These are phyloP conservation scores for Oikopleura dioica DNA, from an alignment of 23 tunicate species.

Conservation along the genomic window DNA sequence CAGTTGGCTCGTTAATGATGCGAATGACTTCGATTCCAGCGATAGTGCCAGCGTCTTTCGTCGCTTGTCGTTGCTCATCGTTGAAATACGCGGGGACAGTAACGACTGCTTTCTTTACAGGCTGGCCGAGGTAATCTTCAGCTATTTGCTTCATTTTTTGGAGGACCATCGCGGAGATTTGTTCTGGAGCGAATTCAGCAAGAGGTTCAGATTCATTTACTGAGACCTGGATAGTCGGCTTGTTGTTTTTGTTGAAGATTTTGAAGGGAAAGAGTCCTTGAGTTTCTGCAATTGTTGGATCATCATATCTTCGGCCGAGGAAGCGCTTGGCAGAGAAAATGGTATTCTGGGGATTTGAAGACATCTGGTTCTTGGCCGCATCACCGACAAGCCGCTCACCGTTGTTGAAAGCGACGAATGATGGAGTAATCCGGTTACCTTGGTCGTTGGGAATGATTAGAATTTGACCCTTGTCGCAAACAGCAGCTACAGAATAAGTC, in stretches of 20 bases:
- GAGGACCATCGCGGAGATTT: conserved; percentile 89
- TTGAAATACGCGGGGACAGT: conserved; percentile 96
- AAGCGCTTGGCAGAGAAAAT: conserved; percentile 85
- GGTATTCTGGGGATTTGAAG: conserved; percentile 77
- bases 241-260: conserved; percentile 25
- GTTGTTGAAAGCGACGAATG: conserved; percentile 53
- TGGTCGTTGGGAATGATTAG: conserved; percentile 72
- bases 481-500: conserved; percentile 43
- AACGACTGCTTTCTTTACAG: conserved; percentile 83
- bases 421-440: conserved; percentile 62
- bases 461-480: conserved; percentile 53
- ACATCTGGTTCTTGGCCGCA: conserved; percentile 91
- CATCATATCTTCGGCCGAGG: conserved; percentile 51
- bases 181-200: conserved; percentile 39
- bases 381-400: conserved; percentile 78
- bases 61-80: conserved; percentile 91
- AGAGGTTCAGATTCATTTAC: too few species aligned
- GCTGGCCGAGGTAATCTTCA: conserved; percentile 78
- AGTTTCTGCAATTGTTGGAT: conserved; percentile 37
- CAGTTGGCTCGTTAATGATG: conserved; percentile 64
- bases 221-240: conserved; percentile 58
- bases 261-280: conserved; percentile 58
- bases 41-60: conserved; percentile 85
- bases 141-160: conserved; percentile 87
- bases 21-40: conserved; percentile 31